phyloP scores from a whole-genome alignment of 2,113 vertebrate genomes.

The Dromaius novaehollandiae region DNA sequence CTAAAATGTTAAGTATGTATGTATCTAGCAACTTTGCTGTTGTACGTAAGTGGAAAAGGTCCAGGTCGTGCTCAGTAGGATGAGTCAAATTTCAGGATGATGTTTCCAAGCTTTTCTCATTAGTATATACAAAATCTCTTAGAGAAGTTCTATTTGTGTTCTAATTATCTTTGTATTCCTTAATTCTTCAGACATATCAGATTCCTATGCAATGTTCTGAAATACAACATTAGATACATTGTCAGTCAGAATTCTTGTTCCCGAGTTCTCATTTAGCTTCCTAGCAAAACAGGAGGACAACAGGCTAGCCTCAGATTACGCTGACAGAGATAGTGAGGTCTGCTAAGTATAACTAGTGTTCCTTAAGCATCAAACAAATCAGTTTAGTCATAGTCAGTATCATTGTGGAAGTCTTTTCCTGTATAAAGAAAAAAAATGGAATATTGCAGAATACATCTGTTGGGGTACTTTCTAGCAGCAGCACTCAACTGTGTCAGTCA shows the following conservation, averaged over 20 bases:
- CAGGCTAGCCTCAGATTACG: background rate
- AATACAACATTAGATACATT: background rate
- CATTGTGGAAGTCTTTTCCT: background rate
- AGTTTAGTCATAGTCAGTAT: background rate
- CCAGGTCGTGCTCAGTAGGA: background rate
- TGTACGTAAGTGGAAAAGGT: background rate
- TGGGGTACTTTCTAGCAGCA: background rate
- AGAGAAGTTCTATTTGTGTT: background rate
- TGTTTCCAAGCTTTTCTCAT: background rate
- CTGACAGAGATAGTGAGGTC: background rate
- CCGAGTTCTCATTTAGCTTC: background rate
- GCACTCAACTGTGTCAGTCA: background rate
- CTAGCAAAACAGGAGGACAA: background rate
- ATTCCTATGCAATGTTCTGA: background rate
- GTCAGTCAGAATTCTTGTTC: background rate
- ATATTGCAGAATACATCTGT: background rate
- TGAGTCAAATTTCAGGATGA: background rate
- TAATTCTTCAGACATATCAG: background rate
- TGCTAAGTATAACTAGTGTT: background rate
- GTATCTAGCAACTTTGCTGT: background rate
- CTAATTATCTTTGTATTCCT: background rate
- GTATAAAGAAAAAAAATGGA: background rate
- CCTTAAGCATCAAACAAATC: background rate
- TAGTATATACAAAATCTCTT: background rate
- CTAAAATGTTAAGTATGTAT: background rate